Conservation (phyloP, 2,888 invertebrate genomes). For the Pristionchus maxplancki region DNA sequence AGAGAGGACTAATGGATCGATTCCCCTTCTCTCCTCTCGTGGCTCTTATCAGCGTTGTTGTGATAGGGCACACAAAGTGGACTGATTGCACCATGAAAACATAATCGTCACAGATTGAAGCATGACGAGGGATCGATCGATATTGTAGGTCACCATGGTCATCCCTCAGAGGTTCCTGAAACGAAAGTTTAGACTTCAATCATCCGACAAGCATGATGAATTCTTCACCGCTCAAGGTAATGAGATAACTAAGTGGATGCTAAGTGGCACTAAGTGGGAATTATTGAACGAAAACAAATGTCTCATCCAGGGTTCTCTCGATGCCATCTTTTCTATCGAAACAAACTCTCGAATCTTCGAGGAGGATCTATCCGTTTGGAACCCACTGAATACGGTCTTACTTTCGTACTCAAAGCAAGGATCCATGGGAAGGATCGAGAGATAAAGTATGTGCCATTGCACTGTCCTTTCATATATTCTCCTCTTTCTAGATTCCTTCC, state of each 20-base stretch:
- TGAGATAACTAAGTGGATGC: neutral
- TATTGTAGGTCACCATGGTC: neutral
- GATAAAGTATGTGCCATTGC: neutral
- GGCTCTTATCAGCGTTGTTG: conserved; percentile 47
- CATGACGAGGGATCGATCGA: neutral
- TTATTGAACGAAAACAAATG: neutral
- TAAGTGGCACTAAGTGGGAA: neutral
- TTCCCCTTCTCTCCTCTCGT: neutral
- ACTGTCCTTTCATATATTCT: neutral
- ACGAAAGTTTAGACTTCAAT: neutral
- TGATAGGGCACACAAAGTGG: conserved; percentile 29
- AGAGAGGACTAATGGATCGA: conserved; percentile 39
- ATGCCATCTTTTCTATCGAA: neutral
- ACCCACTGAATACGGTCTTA: neutral
- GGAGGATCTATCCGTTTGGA: neutral
- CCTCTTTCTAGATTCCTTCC: conserved; percentile 4
- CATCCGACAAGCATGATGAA: conserved; percentile 38
- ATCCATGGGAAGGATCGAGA: conserved; percentile 33
- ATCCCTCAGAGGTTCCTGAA: neutral
- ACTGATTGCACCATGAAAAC: neutral
- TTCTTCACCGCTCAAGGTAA: conserved; percentile 17
- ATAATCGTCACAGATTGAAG: neutral
- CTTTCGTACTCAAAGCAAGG: neutral
- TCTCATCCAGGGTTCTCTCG: conserved; percentile 15
- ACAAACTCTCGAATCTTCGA: neutral